These are phyloP conservation scores for Oscheius sp. DNA, from an alignment of 2,888 invertebrate genomes.

Conservation along the genomic window DNA sequence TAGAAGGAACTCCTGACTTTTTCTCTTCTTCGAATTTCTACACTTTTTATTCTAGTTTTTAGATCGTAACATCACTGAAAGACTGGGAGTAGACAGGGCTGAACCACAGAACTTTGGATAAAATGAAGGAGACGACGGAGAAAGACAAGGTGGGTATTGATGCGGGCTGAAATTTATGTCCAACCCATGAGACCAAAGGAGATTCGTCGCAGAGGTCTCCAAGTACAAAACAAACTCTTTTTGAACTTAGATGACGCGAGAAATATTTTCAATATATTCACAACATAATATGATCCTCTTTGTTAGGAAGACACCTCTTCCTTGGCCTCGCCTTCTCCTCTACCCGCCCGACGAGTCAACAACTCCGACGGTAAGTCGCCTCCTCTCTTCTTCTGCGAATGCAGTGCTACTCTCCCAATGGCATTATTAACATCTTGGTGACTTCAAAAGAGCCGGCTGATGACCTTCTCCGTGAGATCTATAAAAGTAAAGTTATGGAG, in stretches of 20 bases:
- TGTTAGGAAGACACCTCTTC: conserved; percentile 11
- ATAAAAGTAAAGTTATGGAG: neutral
- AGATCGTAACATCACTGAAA: too few relatives aligned
- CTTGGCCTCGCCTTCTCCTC: conserved; percentile 13
- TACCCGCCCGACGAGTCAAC: conserved; percentile 7
- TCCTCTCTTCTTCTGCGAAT: too few relatives aligned
- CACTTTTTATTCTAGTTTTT: too few relatives aligned
- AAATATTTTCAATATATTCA: neutral
- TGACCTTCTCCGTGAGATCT: neutral
- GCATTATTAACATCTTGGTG: neutral
- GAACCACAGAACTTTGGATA: too few relatives aligned
- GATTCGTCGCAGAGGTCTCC: neutral
- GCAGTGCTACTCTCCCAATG: conserved; percentile 1
- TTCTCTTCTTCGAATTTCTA: too few relatives aligned
- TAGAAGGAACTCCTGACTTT: too few relatives aligned
- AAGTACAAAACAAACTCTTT: neutral
- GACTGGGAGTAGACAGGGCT: too few relatives aligned
- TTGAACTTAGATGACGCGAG: neutral
- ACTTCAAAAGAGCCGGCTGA: neutral
- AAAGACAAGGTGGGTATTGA: neutral
- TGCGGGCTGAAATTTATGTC: neutral
- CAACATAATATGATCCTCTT: too few relatives aligned
- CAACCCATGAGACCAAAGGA: neutral
- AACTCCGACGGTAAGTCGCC: neutral
- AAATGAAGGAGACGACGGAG: neutral